A percentile compares a stretch with the other conserved stretches of the same genome.
phyloP scores from a whole-genome alignment of 2,888 invertebrate genomes.

The Catocala sponsa region DNA sequence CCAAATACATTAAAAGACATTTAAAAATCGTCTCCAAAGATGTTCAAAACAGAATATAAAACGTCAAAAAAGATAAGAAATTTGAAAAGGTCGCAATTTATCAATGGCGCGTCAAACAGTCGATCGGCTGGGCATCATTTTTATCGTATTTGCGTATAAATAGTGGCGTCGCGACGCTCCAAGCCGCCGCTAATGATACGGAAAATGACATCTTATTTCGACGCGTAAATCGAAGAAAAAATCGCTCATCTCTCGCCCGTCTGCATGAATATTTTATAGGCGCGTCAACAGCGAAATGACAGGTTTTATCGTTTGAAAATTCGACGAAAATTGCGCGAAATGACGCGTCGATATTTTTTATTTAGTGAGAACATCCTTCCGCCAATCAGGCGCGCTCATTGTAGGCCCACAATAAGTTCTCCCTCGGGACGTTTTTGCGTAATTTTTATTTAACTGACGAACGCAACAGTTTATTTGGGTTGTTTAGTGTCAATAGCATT shows the following conservation, averaged over 20 bases:
- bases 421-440: constrained; percentile 79
- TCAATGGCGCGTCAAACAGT: constrained; percentile 86
- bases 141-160: constrained; percentile 88
- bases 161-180: constrained; percentile 83
- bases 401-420: constrained; percentile 80
- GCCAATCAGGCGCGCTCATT: constrained; percentile 87
- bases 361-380: constrained; percentile 88
- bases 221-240: constrained; percentile 87
- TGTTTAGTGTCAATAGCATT: constrained; percentile 55
- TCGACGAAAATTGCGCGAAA: constrained; percentile 86
- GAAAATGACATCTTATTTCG: constrained; percentile 89
- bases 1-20: constrained; percentile 60
- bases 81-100: constrained; percentile 85
- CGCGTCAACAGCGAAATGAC: constrained; percentile 88
- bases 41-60: constrained; percentile 61
- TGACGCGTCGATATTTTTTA: constrained; percentile 88
- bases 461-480: constrained; percentile 80
- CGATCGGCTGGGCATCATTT: constrained; percentile 86
- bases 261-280: constrained; percentile 88
- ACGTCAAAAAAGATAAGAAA: constrained; percentile 70
- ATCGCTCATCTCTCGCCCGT: constrained; percentile 86
- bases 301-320: constrained; percentile 89
- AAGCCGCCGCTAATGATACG: constrained; percentile 87
- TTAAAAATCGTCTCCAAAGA: constrained; percentile 60
- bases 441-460: constrained; percentile 83